Evolutionary conservation across 2,888 invertebrate genomes (phyloP).

Genomic region (Zonitis immaculata): DNA sequence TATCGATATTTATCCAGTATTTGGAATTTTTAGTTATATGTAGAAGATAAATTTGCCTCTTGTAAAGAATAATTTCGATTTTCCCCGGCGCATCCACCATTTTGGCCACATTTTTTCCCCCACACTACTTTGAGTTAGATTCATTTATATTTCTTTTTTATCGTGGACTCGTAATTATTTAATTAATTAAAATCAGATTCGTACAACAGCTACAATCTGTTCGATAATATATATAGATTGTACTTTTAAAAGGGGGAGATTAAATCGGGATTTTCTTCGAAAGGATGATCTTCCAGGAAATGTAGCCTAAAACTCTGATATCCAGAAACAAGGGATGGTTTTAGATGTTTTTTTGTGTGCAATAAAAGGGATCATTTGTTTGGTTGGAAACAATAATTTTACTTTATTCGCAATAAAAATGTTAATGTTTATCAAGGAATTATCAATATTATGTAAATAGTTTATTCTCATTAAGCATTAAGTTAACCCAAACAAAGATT

Average conservation of each 20-base stretch:
- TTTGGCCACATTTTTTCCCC: no score
- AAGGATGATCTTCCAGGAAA: background rate
- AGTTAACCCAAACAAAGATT: conserved; percentile 7
- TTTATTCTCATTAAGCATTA: conserved; percentile 6
- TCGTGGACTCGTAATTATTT: no score
- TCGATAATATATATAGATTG: background rate
- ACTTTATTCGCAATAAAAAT: background rate
- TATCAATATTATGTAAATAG: conserved; percentile 9
- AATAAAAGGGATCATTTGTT: background rate
- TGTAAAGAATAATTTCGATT: background rate
- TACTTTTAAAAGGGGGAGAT: background rate
- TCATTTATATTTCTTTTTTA: no score
- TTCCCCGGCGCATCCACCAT: background rate
- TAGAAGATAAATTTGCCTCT: no score
- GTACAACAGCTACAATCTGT: background rate
- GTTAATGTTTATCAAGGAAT: background rate
- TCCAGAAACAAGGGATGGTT: background rate
- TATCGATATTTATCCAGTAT: no score
- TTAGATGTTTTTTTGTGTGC: background rate
- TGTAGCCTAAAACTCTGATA: background rate
- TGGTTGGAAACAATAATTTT: background rate
- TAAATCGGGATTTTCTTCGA: background rate
- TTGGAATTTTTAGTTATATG: no score
- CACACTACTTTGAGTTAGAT: no score
- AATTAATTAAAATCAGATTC: no score